A percentile compares a stretch with the other conserved stretches of the same genome.
Evolutionary conservation across 2,888 invertebrate species (phyloP).

Genomic region (Hyalella azteca): DNA sequence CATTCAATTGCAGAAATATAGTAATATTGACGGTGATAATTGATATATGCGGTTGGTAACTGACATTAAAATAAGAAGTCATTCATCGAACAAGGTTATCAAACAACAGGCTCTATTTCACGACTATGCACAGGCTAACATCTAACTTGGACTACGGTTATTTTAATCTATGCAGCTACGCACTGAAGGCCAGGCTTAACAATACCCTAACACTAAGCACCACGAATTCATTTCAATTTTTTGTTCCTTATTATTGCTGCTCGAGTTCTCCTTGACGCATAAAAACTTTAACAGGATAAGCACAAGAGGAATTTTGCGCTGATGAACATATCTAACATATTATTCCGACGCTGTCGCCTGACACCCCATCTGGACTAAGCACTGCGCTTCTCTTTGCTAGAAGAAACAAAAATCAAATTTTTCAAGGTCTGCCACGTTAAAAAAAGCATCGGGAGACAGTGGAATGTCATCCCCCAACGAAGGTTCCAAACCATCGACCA

Average conservation of each 20-base stretch:
- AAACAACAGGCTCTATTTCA: no score
- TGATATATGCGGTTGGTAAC: no score
- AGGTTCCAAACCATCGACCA: conserved; percentile 17
- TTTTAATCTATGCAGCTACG: no score
- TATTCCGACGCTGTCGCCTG: conserved; percentile 31
- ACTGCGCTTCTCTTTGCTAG: conserved; percentile 13
- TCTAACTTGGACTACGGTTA: no score
- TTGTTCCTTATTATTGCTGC: background rate
- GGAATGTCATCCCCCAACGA: conserved; percentile 26
- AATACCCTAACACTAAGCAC: no score
- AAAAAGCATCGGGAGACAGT: conserved; percentile 19
- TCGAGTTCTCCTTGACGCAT: background rate
- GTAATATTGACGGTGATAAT: no score
- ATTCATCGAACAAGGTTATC: no score
- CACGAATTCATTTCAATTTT: no score
- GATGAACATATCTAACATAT: background rate
- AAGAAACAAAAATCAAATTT: conserved; percentile 18
- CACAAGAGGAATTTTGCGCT: background rate
- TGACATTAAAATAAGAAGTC: no score
- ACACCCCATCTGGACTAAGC: conserved; percentile 1
- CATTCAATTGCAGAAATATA: no score
- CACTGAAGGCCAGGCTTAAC: no score
- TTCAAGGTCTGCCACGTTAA: conserved; percentile 11
- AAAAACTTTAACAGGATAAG: background rate
- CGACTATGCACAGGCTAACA: no score